Evolutionary conservation across 2,797 vertebrate genomes (phyloP).

Genomic region (Lerista edwardsae): DNA sequence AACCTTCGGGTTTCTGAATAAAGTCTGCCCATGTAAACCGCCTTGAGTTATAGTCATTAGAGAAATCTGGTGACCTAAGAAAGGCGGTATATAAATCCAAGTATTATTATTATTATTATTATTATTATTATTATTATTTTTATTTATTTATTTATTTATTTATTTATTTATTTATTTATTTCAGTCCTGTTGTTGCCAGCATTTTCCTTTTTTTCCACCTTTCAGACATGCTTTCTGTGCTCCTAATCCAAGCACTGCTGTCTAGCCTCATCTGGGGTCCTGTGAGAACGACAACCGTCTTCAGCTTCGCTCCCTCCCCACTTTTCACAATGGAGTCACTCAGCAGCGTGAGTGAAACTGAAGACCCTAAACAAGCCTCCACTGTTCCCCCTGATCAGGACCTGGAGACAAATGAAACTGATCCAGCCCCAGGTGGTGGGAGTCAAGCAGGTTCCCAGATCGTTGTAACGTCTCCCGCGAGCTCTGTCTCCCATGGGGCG

Average conservation of each 20-base stretch:
- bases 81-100: too few species aligned
- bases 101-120: too few species aligned
- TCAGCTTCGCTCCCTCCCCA: slow-evolving; percentile 25
- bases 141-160: too few species aligned
- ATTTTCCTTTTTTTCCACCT: not conserved
- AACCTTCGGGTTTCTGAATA: too few species aligned
- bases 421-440: slow-evolving; percentile 49
- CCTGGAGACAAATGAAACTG: slow-evolving; percentile 36
- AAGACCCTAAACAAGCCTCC: slow-evolving; percentile 48
- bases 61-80: too few species aligned
- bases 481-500: slow-evolving; percentile 41
- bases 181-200: not conserved
- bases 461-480: slow-evolving; percentile 9
- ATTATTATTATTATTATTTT: too few species aligned
- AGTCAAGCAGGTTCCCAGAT: slow-evolving; percentile 21
- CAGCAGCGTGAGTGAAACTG: slow-evolving; percentile 15
- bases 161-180: too few species aligned
- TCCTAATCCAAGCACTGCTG: slow-evolving; percentile 38
- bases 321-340: slow-evolving; percentile 44
- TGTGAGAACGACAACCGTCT: slow-evolving; percentile 31
- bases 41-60: too few species aligned
- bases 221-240: slow-evolving; percentile 47
- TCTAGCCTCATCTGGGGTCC: slow-evolving; percentile 35
- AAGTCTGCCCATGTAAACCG: too few species aligned
- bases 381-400: slow-evolving; percentile 44